Evolutionary conservation across 2,888 invertebrate genomes (phyloP).

Genomic region (Petrolisthes manimaculis): DNA sequence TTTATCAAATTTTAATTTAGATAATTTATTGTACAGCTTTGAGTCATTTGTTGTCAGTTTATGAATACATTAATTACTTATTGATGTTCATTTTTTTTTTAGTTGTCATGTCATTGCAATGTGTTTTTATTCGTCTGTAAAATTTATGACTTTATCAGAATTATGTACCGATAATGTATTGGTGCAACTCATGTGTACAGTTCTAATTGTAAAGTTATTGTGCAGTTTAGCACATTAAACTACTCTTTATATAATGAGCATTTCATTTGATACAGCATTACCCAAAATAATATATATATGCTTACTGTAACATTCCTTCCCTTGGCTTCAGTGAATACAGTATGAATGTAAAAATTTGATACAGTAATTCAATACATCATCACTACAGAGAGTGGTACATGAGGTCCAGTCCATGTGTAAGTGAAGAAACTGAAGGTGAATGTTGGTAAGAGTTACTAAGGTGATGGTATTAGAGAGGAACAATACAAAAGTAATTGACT

Average conservation of each 20-base stretch:
- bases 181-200: constrained; percentile 49
- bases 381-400: no score
- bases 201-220: constrained; percentile 46
- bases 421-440: no score
- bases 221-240: constrained; percentile 52
- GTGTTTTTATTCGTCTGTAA: background rate
- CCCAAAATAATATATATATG: no score
- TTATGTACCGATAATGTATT: constrained; percentile 13
- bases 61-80: constrained; percentile 13
- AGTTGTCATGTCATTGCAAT: constrained; percentile 9
- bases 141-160: constrained; percentile 5
- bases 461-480: no score
- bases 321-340: no score
- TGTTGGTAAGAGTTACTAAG: no score
- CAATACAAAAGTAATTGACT: no score
- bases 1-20: constrained; percentile 17
- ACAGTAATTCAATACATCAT: no score
- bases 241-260: constrained; percentile 31
- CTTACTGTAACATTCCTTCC: background rate
- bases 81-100: constrained; percentile 2
- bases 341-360: no score
- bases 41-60: background rate
- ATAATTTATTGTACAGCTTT: constrained; percentile 1
- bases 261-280: constrained; percentile 3
- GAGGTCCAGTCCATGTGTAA: no score